Evolutionary conservation across 2,888 invertebrate species (phyloP).

Genomic region (Mylabris sibirica): DNA sequence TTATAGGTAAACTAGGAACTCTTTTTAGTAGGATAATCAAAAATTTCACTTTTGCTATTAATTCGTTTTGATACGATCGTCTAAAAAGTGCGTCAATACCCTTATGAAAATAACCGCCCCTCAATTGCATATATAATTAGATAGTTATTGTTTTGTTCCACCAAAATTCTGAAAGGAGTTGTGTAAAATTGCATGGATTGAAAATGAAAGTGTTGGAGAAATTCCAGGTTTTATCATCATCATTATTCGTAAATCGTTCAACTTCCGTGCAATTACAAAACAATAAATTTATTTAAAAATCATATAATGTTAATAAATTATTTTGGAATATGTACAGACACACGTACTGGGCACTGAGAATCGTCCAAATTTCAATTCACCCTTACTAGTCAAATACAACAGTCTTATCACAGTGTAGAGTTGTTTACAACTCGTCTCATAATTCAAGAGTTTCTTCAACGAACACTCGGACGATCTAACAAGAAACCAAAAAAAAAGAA

Average conservation of each 20-base stretch:
- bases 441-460: slow-evolving; percentile 33
- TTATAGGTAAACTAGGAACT: neutral
- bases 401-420: slow-evolving; percentile 37
- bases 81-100: neutral
- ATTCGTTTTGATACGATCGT: neutral
- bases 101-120: neutral
- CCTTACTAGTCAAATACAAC: slow-evolving; percentile 36
- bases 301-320: neutral
- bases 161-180: neutral
- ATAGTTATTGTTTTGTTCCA: slow-evolving; percentile 5
- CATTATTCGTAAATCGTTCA: neutral
- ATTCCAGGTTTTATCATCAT: slow-evolving; percentile 18
- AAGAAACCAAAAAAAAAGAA: too few relatives aligned
- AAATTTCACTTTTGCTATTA: neutral
- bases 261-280: neutral
- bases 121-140: neutral
- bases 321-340: slow-evolving; percentile 35
- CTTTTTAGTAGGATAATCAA: neutral
- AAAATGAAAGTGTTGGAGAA: slow-evolving; percentile 21
- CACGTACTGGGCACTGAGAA: slow-evolving; percentile 41
- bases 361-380: slow-evolving; percentile 34
- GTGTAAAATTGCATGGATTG: neutral
- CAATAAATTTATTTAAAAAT: neutral
- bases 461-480: slow-evolving; percentile 25
- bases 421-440: slow-evolving; percentile 39